Percentiles rank a stretch among this genome's conserved stretches.
Conservation (phyloP, 1,140 invertebrate genomes). For the Octopus sinensis region DNA sequence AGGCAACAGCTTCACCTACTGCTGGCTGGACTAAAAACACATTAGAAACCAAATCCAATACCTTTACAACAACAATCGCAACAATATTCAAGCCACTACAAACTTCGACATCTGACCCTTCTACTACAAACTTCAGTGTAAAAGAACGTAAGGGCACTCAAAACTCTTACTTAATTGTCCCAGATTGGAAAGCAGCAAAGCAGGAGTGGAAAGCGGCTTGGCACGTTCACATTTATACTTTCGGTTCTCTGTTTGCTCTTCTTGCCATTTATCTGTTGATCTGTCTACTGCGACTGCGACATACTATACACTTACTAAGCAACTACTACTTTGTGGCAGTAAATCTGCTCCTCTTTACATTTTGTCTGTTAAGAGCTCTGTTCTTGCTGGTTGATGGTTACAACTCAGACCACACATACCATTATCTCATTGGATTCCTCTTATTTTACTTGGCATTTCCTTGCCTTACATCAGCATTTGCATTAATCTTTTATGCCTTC, state of each 20-base stretch:
- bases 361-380: constrained; percentile 77
- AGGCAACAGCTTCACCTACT: too few relatives aligned
- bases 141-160: too few relatives aligned
- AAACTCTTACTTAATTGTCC: constrained; percentile 8
- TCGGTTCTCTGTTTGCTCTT: constrained; percentile 76
- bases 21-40: too few relatives aligned
- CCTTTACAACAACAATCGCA: too few relatives aligned
- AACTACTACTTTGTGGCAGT: constrained; percentile 77
- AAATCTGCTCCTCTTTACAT: constrained; percentile 74
- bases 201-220: constrained; percentile 69
- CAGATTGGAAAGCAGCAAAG: constrained; percentile 47
- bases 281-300: constrained; percentile 46
- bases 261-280: constrained; percentile 74
- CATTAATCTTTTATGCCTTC: constrained; percentile 78
- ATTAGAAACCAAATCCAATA: too few relatives aligned
- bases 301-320: constrained; percentile 41
- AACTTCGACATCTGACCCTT: too few relatives aligned
- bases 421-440: constrained; percentile 76
- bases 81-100: too few relatives aligned
- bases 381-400: constrained; percentile 87
- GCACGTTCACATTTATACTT: constrained; percentile 83
- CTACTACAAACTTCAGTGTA: too few relatives aligned
- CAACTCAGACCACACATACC: constrained; percentile 74
- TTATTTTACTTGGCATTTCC: constrained; percentile 65
- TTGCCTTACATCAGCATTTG: constrained; percentile 78